Evolutionary conservation across 1,140 invertebrate species (phyloP).

Genomic region (Trissolcus basalis): DNA sequence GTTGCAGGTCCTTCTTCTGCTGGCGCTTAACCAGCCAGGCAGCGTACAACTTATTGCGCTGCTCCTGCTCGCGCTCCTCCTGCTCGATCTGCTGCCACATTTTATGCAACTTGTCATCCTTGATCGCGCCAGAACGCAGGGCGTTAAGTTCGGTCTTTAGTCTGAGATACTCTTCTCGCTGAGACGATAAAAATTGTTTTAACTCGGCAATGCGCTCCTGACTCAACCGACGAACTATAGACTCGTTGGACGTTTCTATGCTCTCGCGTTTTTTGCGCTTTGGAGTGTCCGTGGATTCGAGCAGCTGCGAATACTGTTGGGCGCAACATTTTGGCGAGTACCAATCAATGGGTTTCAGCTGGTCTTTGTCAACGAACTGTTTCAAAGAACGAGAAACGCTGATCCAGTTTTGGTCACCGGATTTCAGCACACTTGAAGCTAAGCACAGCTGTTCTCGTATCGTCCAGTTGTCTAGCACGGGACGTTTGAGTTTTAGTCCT

Average conservation of each 20-base stretch:
- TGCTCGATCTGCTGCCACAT: slow-evolving; percentile 85
- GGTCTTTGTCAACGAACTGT: slow-evolving; percentile 83
- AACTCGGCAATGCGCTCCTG: slow-evolving; percentile 87
- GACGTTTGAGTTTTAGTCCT: slow-evolving; percentile 81
- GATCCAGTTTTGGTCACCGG: slow-evolving; percentile 96
- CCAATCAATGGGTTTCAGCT: slow-evolving; percentile 86
- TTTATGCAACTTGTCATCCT: slow-evolving; percentile 83
- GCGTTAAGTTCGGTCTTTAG: slow-evolving; percentile 80
- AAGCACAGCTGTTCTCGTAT: slow-evolving; percentile 88
- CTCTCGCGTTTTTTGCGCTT: slow-evolving; percentile 89
- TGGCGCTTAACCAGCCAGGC: slow-evolving; percentile 85
- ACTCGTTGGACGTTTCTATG: slow-evolving; percentile 87
- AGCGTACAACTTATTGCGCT: slow-evolving; percentile 79
- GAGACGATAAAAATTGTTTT: slow-evolving; percentile 81
- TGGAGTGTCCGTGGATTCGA: slow-evolving; percentile 90
- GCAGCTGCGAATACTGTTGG: slow-evolving; percentile 88
- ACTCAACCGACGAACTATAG: slow-evolving; percentile 86
- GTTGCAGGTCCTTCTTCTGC: slow-evolving; percentile 66
- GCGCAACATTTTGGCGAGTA: slow-evolving; percentile 95
- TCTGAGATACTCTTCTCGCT: slow-evolving; percentile 84
- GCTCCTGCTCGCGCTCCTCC: slow-evolving; percentile 82
- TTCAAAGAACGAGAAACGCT: slow-evolving; percentile 88
- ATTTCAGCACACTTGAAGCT: slow-evolving; percentile 89
- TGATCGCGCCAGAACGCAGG: slow-evolving; percentile 76
- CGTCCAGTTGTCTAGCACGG: slow-evolving; percentile 88